Conservation (phyloP, 1,140 invertebrate species). For the Orius laevigatus region DNA sequence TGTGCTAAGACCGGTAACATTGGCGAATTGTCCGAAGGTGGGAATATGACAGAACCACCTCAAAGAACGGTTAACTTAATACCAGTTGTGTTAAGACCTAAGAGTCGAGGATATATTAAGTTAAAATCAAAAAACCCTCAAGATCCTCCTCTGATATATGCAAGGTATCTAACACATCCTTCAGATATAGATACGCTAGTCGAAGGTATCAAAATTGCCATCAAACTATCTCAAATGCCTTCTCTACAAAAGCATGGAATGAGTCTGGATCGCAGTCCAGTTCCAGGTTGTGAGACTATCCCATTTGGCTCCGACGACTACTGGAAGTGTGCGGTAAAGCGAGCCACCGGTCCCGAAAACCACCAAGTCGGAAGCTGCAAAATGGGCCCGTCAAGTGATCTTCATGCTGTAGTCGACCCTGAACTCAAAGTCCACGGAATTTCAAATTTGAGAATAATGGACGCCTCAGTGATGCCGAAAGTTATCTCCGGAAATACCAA, state of each 20-base stretch:
- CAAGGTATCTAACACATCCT: constrained; percentile 62
- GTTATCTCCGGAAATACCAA: constrained; percentile 65
- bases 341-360: constrained; percentile 63
- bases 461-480: constrained; percentile 62
- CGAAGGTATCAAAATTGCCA: constrained; percentile 55
- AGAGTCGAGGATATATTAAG: constrained; percentile 59
- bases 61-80: constrained; percentile 40
- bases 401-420: constrained; percentile 50
- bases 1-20: constrained; percentile 72
- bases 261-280: constrained; percentile 48
- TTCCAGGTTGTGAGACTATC: constrained; percentile 50
- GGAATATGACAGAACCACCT: constrained; percentile 23
- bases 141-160: constrained; percentile 63
- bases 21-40: constrained; percentile 36
- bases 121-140: constrained; percentile 59
- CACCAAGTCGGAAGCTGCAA: constrained; percentile 69
- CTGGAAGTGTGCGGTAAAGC: constrained; percentile 60
- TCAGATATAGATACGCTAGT: constrained; percentile 55
- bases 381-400: constrained; percentile 55
- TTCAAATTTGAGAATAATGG: constrained; percentile 50
- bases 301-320: constrained; percentile 59
- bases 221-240: constrained; percentile 45
- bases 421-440: constrained; percentile 50
- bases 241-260: constrained; percentile 54
- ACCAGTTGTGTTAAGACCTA: constrained; percentile 56